Evolutionary conservation across 2,888 invertebrate species (phyloP).

Genomic region (Meta bourneti): DNA sequence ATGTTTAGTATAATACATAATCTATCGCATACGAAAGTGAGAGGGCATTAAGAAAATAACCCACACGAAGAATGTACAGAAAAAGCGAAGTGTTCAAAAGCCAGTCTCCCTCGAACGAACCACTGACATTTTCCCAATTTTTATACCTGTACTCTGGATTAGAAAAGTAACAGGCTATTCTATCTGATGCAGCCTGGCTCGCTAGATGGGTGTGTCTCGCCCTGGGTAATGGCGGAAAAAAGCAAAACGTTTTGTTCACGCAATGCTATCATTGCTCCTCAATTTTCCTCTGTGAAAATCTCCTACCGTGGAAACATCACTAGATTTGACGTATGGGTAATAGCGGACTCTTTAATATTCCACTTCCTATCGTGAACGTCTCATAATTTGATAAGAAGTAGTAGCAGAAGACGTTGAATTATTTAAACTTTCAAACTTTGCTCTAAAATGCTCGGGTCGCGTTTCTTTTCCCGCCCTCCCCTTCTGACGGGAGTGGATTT

Average conservation of each 20-base stretch:
- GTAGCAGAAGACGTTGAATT: constrained; percentile 66
- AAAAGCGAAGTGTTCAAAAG: too few species aligned
- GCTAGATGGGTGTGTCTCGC: constrained; percentile 63
- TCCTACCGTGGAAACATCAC: constrained; percentile 56
- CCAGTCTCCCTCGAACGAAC: constrained; percentile 4
- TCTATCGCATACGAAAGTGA: too few species aligned
- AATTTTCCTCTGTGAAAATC: constrained; percentile 52
- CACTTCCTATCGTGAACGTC: constrained; percentile 22
- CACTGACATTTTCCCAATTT: constrained; percentile 71
- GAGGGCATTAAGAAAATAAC: too few species aligned
- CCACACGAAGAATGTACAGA: too few species aligned
- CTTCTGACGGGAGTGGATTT: background rate
- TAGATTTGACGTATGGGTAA: constrained; percentile 29
- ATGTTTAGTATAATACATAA: too few species aligned
- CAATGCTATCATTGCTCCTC: constrained; percentile 66
- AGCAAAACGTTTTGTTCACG: constrained; percentile 70
- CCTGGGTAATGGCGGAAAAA: constrained; percentile 44
- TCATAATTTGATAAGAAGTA: constrained; percentile 67
- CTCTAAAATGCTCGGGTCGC: constrained; percentile 45
- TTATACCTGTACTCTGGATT: constrained; percentile 67
- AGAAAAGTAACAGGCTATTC: constrained; percentile 74
- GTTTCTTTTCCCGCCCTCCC: constrained; percentile 28
- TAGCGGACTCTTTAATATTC: constrained; percentile 73
- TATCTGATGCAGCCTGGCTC: constrained; percentile 44
- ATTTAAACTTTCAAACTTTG: constrained; percentile 72